These are phyloP conservation scores for Nycticebus coucang DNA, from an alignment of 2,113 vertebrate genomes.

Conservation along the genomic window DNA sequence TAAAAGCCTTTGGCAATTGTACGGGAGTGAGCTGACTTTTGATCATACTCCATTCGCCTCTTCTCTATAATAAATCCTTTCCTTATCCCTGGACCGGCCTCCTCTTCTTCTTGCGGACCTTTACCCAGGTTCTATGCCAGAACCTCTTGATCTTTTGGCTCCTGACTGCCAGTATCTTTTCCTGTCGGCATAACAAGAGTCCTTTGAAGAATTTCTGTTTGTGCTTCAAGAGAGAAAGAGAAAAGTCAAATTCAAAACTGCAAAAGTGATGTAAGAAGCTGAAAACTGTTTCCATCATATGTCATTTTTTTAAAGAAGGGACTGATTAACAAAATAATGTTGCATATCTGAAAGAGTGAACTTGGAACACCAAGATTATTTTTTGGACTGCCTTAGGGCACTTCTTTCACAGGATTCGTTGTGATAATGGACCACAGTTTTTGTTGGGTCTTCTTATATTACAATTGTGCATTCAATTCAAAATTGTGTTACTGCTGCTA, in stretches of 20 bases:
- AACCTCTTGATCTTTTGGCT: neutral
- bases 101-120: too few relatives aligned
- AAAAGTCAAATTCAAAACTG: neutral
- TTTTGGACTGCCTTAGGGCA: constrained; percentile 11
- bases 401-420: constrained; percentile 30
- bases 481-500: constrained; percentile 41
- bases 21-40: too few relatives aligned
- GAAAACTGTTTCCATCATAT: constrained; percentile 3
- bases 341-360: constrained; percentile 2
- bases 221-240: constrained; percentile 24
- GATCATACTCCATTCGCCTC: too few relatives aligned
- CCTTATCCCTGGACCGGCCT: too few relatives aligned
- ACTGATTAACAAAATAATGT: neutral
- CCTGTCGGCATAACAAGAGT: neutral
- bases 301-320: neutral
- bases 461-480: constrained; percentile 3
- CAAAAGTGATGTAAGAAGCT: constrained; percentile 15
- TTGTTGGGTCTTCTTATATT: constrained; percentile 32
- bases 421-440: neutral
- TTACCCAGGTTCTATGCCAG: too few relatives aligned
- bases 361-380: constrained; percentile 1
- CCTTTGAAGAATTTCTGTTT: constrained; percentile 9
- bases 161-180: neutral
- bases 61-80: too few relatives aligned
- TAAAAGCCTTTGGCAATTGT: too few relatives aligned